Percentiles rank a stretch among this genome's conserved stretches.
Conservation (phyloP, 2,113 vertebrate genomes). For the Dasypus novemcinctus region DNA sequence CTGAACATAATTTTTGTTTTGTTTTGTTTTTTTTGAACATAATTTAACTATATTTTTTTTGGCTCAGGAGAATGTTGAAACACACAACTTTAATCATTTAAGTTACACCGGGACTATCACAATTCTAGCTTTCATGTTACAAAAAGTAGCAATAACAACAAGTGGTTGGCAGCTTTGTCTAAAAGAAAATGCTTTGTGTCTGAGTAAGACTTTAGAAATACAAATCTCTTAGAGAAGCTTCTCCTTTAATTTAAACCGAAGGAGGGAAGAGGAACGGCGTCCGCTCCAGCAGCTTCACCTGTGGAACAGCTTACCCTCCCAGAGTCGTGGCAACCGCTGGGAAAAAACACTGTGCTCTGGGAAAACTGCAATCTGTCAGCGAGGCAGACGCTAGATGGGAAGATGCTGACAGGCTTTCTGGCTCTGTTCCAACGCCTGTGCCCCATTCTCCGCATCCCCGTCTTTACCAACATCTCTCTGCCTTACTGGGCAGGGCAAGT, state of each 20-base stretch:
- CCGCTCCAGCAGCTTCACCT: background rate
- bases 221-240: background rate
- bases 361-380: background rate
- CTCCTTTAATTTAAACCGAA: background rate
- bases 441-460: background rate
- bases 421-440: background rate
- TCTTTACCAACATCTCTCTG: background rate
- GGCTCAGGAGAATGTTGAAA: background rate
- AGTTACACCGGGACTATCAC: background rate
- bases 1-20: background rate
- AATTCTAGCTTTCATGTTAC: background rate
- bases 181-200: background rate
- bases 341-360: background rate
- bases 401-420: background rate
- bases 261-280: no score
- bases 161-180: background rate
- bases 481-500: background rate
- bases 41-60: background rate
- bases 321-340: background rate
- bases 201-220: background rate
- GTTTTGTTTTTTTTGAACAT: no score
- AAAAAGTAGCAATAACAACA: background rate
- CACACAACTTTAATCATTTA: constrained; percentile 5
- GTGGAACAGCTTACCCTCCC: background rate
- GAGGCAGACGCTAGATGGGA: background rate